phyloP scores from a whole-genome alignment of 2,888 invertebrate species.

The Cynaeus angustus region DNA sequence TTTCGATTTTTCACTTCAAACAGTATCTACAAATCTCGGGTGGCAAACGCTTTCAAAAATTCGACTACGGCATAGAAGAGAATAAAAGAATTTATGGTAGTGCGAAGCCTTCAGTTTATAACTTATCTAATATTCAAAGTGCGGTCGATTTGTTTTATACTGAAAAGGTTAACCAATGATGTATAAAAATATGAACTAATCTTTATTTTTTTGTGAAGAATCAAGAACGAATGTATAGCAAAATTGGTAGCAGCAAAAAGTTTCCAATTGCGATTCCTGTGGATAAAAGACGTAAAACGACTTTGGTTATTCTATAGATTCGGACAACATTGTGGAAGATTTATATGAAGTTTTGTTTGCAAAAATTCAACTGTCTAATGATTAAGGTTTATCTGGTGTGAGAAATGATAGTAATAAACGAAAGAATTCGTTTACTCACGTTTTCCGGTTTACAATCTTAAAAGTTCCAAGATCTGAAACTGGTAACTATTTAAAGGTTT shows the following conservation, averaged over 20 bases:
- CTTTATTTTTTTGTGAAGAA: slow-evolving; percentile 14
- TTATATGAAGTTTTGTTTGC: background rate
- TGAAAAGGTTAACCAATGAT: background rate
- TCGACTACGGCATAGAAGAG: slow-evolving; percentile 4
- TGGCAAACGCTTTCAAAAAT: slow-evolving; percentile 21
- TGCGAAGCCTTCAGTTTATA: slow-evolving; percentile 13
- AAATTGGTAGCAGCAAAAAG: slow-evolving; percentile 6
- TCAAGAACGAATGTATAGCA: background rate
- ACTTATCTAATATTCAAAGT: slow-evolving; percentile 14
- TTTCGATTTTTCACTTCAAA: slow-evolving; percentile 13
- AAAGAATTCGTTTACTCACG: no score
- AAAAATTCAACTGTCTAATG: background rate
- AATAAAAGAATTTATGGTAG: slow-evolving; percentile 13
- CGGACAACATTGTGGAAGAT: background rate
- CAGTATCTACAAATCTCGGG: slow-evolving; percentile 23
- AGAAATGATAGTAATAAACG: no score
- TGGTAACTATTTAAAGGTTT: no score
- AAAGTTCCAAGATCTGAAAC: no score
- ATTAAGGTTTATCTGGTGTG: no score
- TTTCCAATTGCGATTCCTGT: background rate
- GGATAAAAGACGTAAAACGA: background rate
- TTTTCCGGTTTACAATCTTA: no score
- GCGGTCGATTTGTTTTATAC: slow-evolving; percentile 13
- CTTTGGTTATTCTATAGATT: background rate
- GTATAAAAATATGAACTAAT: background rate